A percentile compares a stretch with the other conserved stretches of the same genome.
These are phyloP conservation scores for Tretioscincus oriximinensis DNA, from an alignment of 2,113 vertebrate genomes.

Conservation along the genomic window DNA sequence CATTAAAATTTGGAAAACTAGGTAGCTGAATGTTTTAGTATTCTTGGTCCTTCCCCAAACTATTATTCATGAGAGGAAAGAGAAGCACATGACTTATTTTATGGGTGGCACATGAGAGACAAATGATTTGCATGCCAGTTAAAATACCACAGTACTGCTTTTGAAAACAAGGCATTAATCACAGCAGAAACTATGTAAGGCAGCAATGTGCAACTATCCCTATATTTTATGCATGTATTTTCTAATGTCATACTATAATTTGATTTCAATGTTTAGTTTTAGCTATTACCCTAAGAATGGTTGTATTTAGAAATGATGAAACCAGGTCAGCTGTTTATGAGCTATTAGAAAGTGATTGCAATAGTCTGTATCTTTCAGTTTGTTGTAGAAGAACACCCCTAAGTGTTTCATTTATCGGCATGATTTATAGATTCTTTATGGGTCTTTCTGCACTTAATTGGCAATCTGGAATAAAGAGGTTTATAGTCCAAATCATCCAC, in stretches of 20 bases:
- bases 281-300: background rate
- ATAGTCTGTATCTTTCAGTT: background rate
- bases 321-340: background rate
- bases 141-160: background rate
- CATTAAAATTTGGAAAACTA: background rate
- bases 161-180: background rate
- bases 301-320: constrained; percentile 21
- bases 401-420: background rate
- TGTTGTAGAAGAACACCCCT: constrained; percentile 28
- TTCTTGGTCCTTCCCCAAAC: background rate
- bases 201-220: background rate
- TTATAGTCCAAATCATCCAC: background rate
- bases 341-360: constrained; percentile 18
- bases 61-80: constrained; percentile 13
- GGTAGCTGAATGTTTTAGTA: background rate
- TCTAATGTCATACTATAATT: background rate
- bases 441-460: background rate
- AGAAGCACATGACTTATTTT: constrained; percentile 4
- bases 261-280: background rate
- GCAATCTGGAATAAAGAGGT: background rate
- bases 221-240: fast-evolving
- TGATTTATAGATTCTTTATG: background rate
- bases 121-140: constrained; percentile 17
- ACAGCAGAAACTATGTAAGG: background rate
- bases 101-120: constrained; percentile 10